Percentiles rank a stretch among this genome's conserved stretches.
These are phyloP conservation scores for Amniataba percoides DNA, from an alignment of 2,797 vertebrate species.

Conservation along the genomic window DNA sequence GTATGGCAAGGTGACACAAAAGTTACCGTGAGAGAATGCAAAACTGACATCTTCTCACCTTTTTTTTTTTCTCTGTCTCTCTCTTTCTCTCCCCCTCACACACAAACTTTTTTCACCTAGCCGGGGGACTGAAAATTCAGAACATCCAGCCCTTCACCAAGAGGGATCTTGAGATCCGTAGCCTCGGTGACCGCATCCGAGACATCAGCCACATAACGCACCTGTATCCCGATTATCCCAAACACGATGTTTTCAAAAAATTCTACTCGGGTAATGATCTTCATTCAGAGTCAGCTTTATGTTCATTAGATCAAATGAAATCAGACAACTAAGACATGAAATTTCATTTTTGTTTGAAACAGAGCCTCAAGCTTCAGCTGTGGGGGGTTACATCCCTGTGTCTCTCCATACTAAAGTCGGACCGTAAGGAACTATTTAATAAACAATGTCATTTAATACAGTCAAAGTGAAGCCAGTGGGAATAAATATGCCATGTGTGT, in stretches of 20 bases:
- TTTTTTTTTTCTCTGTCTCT: neutral
- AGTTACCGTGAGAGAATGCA: neutral
- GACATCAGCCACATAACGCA: constrained; percentile 90
- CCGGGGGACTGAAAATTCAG: constrained; percentile 91
- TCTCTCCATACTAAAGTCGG: constrained; percentile 78
- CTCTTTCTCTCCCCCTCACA: neutral
- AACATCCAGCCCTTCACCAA: constrained; percentile 97
- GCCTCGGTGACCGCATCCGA: constrained; percentile 92
- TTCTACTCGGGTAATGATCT: constrained; percentile 90
- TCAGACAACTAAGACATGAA: neutral
- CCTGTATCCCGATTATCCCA: constrained; percentile 89
- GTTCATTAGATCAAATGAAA: neutral
- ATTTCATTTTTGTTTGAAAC: constrained; percentile 22
- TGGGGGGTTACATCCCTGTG: constrained; percentile 73
- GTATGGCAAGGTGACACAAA: neutral
- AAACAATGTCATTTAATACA: neutral
- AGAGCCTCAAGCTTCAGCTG: constrained; percentile 49
- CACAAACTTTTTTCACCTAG: constrained; percentile 27
- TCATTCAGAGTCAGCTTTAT: neutral
- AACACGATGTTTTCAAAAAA: constrained; percentile 91
- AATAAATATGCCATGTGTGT: neutral
- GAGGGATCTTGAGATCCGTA: constrained; percentile 93
- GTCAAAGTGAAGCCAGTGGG: neutral
- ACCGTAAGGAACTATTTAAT: constrained; percentile 66
- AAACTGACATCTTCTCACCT: no score